Evolutionary conservation across 2,797 vertebrate species (phyloP).

Genomic region (Silurus aristotelis): DNA sequence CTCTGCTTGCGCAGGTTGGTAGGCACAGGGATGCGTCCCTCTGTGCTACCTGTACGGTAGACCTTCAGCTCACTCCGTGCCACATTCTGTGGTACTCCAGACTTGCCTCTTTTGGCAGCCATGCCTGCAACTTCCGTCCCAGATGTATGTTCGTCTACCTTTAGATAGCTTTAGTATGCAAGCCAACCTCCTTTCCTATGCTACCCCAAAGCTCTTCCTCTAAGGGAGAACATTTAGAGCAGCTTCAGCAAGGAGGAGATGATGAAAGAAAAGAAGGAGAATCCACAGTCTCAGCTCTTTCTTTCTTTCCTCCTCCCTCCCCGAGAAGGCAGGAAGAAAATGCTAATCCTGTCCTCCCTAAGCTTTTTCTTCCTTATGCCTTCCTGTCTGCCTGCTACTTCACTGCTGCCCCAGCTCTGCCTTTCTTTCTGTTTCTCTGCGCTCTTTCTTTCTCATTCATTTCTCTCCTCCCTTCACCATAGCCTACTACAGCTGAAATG

Average conservation of each 20-base stretch:
- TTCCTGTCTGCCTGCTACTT: conserved; percentile 74
- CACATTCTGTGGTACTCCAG: conserved; percentile 78
- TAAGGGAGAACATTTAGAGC: conserved; percentile 79
- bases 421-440: conserved; percentile 68
- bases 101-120: conserved; percentile 83
- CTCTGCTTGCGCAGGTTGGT: conserved; percentile 93
- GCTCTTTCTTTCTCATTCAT: conserved; percentile 53
- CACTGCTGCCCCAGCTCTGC: conserved; percentile 74
- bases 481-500: conserved; percentile 73
- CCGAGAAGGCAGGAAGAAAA: conserved; percentile 41
- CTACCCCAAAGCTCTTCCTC: conserved; percentile 82
- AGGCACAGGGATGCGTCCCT: conserved; percentile 79
- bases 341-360: conserved; percentile 55
- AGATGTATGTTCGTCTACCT: conserved; percentile 73
- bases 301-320: conserved; percentile 47
- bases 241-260: conserved; percentile 68
- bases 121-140: conserved; percentile 74
- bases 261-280: conserved; percentile 43
- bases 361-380: conserved; percentile 59
- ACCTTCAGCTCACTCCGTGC: conserved; percentile 78
- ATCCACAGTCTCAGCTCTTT: conserved; percentile 36
- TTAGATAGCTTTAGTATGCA: conserved; percentile 77
- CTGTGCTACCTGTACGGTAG: conserved; percentile 77
- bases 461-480: conserved; percentile 70
- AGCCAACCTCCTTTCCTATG: conserved; percentile 70